Evolutionary conservation across 2,113 vertebrate species (phyloP), one percentile per base, ranked within the genome.

Genomic region (Sturnus vulgaris): DNA sequence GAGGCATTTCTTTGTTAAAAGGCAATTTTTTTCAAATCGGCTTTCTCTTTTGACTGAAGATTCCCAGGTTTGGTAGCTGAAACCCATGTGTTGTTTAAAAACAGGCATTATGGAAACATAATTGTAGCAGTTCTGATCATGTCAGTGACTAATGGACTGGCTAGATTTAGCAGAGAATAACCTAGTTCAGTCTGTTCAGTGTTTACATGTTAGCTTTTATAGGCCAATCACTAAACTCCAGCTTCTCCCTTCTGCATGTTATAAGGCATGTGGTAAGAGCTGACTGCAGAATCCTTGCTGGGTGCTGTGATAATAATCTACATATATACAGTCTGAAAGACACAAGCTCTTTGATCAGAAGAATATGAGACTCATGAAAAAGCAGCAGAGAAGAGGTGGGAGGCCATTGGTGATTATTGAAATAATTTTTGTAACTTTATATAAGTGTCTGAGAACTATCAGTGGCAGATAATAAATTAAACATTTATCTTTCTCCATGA

Each of bases 151-250:
- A 64, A 70, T 63, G 23, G 27, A 42, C 46, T 66, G 66, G 24
- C 27, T 68, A 78, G 71, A 73, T 78, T 88, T 84, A 84, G 86
- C 70, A 95, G 53, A 91, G 44, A 79, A 61, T 57, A 92, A 89
- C 44, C 60, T 61, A 75, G 31, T 82, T 92, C 59, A 78, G 35
- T 56, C 82, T 94, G 42, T 52, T 75, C 52, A 47, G 22, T 40
- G 63, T 57, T 59, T 50, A 64, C 11, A 8, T 75, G 49, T 65
- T 71, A 64, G 30, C 83, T 81, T 94, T 86, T 70, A 55, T 31
- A 73, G 76, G 82, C 15, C 83, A 93, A 8, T 15, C 46, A 79
- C 76, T 60, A 76, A 94, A 53, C 19, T 15, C 19, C 28, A 93
- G 46, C 39, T 88, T 86, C 64, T 86, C 24, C 35, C 2, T 84